These are phyloP conservation scores for Thalassaphorura encarpata DNA, from an alignment of 1,140 invertebrate genomes.

Conservation along the genomic window DNA sequence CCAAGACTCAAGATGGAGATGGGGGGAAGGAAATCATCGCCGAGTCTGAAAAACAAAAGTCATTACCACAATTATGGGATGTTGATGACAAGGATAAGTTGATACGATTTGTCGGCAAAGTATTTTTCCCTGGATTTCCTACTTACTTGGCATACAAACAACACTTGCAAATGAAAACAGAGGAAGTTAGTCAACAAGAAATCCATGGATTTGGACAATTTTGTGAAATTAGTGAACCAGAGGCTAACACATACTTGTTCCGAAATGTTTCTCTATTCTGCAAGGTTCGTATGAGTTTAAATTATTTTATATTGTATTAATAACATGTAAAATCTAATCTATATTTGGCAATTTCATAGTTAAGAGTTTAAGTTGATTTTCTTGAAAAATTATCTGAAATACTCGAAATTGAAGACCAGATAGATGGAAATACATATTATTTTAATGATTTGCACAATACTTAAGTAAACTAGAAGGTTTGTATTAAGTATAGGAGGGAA, in stretches of 20 bases:
- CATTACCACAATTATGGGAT: constrained; percentile 55
- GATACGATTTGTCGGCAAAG: constrained; percentile 64
- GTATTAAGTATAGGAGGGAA: no score
- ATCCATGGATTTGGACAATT: constrained; percentile 64
- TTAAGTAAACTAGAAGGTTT: no score
- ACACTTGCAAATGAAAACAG: constrained; percentile 61
- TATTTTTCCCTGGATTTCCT: constrained; percentile 79
- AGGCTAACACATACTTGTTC: constrained; percentile 77
- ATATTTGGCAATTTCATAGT: no score
- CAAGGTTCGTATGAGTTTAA: constrained; percentile 19
- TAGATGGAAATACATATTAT: no score
- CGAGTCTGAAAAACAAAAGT: no score
- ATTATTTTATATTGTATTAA: not conserved
- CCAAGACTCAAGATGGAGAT: constrained; percentile 25
- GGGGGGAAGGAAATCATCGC: no score
- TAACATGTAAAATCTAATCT: no score
- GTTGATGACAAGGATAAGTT: constrained; percentile 66
- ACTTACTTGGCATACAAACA: constrained; percentile 79
- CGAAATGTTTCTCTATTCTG: constrained; percentile 83
- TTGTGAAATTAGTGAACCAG: constrained; percentile 84
- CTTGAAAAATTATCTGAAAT: no score
- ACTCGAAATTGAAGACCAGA: no score
- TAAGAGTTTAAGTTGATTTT: no score
- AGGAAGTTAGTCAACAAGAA: constrained; percentile 66
- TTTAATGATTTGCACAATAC: no score